phyloP scores from a whole-genome alignment of 2,113 vertebrate species.

The Abramis brama region DNA sequence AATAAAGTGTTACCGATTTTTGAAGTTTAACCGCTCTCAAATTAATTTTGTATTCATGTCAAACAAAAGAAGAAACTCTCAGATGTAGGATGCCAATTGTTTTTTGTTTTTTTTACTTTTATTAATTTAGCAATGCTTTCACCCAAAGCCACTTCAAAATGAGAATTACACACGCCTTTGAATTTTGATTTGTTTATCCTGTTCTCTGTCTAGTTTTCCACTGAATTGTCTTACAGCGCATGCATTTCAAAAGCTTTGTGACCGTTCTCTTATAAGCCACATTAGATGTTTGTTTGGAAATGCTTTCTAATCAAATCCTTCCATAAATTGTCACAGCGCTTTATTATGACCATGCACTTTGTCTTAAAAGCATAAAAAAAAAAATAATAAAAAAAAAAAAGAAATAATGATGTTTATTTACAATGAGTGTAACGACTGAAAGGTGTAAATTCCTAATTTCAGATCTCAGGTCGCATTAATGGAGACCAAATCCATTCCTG shows the following conservation, averaged over 20 bases:
- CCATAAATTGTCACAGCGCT: neutral
- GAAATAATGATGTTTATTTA: neutral
- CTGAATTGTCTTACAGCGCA: neutral
- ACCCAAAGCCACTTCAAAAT: neutral
- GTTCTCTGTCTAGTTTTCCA: neutral
- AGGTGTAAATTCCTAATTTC: neutral
- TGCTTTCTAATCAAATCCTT: neutral
- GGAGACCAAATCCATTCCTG: neutral
- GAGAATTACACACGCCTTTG: neutral
- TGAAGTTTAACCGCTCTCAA: neutral
- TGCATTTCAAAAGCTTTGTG: neutral
- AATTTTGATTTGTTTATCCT: neutral
- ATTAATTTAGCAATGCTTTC: slow-evolving; percentile 1
- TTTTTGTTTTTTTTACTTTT: neutral
- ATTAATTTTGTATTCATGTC: neutral
- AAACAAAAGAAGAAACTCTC: neutral
- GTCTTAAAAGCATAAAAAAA: neutral
- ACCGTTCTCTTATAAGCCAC: neutral
- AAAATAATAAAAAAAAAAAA: too few relatives aligned
- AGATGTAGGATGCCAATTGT: neutral
- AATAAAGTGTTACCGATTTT: too few relatives aligned
- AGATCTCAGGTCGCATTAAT: neutral
- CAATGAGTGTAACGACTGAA: neutral
- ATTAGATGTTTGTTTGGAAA: neutral
- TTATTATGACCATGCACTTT: neutral